These are phyloP conservation scores for Branchipolynoe longqiensis DNA, from an alignment of 2,888 invertebrate species.

Conservation along the genomic window DNA sequence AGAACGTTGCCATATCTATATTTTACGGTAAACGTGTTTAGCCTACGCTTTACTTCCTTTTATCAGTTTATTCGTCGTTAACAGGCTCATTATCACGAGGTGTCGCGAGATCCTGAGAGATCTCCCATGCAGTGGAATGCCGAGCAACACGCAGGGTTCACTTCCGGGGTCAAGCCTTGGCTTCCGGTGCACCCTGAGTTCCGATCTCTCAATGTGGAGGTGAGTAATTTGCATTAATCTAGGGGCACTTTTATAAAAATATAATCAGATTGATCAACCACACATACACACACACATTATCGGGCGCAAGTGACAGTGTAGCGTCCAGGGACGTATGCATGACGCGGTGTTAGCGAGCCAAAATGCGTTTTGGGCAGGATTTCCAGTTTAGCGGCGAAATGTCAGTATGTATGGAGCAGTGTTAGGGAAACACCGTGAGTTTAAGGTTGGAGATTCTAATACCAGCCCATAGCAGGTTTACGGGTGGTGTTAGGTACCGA, in stretches of 20 bases:
- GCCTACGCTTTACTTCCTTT: not conserved
- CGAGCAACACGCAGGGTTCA: constrained; percentile 75
- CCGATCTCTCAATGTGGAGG: constrained; percentile 71
- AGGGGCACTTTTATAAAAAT: not conserved
- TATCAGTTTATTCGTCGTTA: not conserved
- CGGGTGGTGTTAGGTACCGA: too few species aligned
- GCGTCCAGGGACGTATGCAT: too few species aligned
- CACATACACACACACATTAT: too few species aligned
- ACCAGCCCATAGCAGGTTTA: too few species aligned
- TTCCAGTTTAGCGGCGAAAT: too few species aligned
- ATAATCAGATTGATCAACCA: not conserved
- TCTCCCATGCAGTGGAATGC: constrained; percentile 81
- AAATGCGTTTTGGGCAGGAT: too few species aligned
- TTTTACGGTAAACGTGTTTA: not conserved
- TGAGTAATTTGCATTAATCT: too few species aligned
- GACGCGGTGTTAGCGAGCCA: too few species aligned
- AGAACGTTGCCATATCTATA: not conserved
- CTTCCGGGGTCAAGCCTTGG: constrained; percentile 69
- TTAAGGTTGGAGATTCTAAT: too few species aligned
- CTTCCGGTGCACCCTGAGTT: constrained; percentile 72
- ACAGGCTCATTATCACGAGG: constrained; percentile 65
- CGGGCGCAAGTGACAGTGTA: too few species aligned
- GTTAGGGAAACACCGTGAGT: too few species aligned
- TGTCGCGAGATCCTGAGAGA: constrained; percentile 75
- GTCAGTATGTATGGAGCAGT: too few species aligned